Conservation (phyloP, 1,140 invertebrate species). For the Drosophila guanche region DNA sequence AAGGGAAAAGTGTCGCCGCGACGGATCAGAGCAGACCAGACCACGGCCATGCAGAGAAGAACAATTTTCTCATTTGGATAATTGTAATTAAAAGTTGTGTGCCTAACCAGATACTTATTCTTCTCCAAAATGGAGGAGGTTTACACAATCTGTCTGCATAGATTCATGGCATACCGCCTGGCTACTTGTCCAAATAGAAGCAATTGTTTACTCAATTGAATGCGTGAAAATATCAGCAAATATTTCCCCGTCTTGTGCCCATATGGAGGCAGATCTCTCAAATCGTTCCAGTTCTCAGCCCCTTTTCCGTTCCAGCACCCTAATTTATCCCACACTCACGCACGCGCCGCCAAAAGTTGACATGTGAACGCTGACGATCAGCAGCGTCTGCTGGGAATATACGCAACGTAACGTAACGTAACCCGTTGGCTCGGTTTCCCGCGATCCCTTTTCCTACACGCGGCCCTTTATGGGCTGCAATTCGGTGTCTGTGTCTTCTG, state of each 20-base stretch:
- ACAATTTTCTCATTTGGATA: constrained; percentile 41
- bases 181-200: constrained; percentile 45
- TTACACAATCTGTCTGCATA: constrained; percentile 35
- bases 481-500: constrained; percentile 51
- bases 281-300: constrained; percentile 20
- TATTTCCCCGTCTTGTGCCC: constrained; percentile 68
- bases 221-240: constrained; percentile 75
- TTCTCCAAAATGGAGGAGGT: constrained; percentile 15
- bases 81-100: constrained; percentile 59
- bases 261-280: constrained; percentile 57
- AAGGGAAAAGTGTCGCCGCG: constrained; percentile 60
- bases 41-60: not conserved
- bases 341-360: constrained; percentile 51
- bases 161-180: constrained; percentile 12
- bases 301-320: not conserved
- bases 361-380: constrained; percentile 3
- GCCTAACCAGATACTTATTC: constrained; percentile 32
- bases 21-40: not conserved
- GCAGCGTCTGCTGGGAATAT: constrained; percentile 36
- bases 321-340: constrained; percentile 38
- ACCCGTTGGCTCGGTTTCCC: constrained; percentile 46
- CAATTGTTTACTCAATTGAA: constrained; percentile 65
- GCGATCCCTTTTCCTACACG: constrained; percentile 16
- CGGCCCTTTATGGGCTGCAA: constrained; percentile 13
- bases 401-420: not conserved